Evolutionary conservation across 2,888 invertebrate species (phyloP).

Genomic region (Thereva nobilitata): DNA sequence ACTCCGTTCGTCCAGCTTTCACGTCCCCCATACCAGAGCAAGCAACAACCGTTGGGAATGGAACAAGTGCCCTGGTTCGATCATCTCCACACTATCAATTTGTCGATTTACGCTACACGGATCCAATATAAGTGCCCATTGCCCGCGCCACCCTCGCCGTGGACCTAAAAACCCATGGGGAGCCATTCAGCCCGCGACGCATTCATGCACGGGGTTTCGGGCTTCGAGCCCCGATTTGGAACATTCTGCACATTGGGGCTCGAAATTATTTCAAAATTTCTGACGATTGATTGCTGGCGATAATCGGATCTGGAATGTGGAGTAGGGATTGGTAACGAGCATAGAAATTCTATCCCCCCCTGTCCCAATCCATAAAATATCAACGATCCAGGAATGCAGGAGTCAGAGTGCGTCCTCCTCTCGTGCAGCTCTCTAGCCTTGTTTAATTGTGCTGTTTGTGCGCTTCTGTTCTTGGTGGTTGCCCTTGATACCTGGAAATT

Average conservation of each 20-base stretch:
- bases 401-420: no score
- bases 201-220: neutral
- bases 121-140: conserved; percentile 21
- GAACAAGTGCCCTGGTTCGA: conserved; percentile 30
- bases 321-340: neutral
- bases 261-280: conserved; percentile 36
- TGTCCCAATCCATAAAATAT: neutral
- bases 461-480: conserved; percentile 15
- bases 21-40: neutral
- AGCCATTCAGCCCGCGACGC: conserved; percentile 9
- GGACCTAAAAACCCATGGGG: conserved; percentile 1
- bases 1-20: conserved; percentile 1
- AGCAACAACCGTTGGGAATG: conserved; percentile 22
- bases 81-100: conserved; percentile 40
- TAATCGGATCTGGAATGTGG: conserved; percentile 13
- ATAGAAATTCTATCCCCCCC: neutral
- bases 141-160: conserved; percentile 3
- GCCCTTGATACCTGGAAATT: conserved; percentile 4
- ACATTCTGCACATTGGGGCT: conserved; percentile 21
- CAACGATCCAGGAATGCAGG: no score
- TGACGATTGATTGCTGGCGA: conserved; percentile 34
- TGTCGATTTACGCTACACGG: conserved; percentile 39
- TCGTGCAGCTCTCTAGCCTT: neutral
- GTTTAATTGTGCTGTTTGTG: conserved; percentile 22
- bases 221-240: neutral